Evolutionary conservation across 2,797 vertebrate genomes (phyloP).

Genomic region (Spheniscus humboldti): DNA sequence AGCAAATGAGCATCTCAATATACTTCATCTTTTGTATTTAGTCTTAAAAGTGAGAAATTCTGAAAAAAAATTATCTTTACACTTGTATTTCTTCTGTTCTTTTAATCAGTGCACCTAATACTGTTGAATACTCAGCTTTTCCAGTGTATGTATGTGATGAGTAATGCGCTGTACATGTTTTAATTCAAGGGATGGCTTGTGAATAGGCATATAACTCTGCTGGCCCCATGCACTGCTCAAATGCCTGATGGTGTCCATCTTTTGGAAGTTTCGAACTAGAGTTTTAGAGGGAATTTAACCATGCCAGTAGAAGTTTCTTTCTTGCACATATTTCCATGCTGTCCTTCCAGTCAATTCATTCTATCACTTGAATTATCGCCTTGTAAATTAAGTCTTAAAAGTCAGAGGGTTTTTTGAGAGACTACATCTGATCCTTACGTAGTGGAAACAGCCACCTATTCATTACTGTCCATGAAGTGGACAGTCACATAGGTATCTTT

Average conservation of each 20-base stretch:
- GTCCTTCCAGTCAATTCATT: not conserved
- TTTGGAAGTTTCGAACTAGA: not conserved
- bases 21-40: not conserved
- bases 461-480: not conserved
- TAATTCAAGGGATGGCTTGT: not conserved
- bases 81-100: not conserved
- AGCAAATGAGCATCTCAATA: not conserved
- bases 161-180: not conserved
- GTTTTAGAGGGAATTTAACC: not conserved
- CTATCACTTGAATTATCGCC: not conserved
- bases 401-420: not conserved
- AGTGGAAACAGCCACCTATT: not conserved
- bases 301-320: not conserved
- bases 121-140: not conserved
- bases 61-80: not conserved
- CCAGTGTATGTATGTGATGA: not conserved
- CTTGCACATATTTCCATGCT: not conserved
- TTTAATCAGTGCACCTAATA: not conserved
- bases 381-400: not conserved
- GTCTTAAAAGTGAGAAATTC: not conserved
- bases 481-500: not conserved
- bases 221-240: not conserved
- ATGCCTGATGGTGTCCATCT: not conserved
- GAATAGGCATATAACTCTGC: not conserved
- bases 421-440: not conserved